Conservation (phyloP, 2,113 vertebrate genomes). For the Trinectes maculatus region DNA sequence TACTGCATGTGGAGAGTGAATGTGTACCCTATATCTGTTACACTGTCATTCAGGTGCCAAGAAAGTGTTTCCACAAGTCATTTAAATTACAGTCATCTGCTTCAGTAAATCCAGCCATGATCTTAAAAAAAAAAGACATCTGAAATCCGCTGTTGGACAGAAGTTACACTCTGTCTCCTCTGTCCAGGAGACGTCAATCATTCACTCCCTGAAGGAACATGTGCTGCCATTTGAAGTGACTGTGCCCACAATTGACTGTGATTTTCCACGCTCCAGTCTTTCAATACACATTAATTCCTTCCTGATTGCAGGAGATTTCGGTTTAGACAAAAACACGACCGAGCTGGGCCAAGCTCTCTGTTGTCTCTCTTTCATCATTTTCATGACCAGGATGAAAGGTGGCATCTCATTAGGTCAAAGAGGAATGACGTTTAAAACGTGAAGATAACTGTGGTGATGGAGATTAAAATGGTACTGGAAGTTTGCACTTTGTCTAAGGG, state of each 20-base stretch:
- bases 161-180: slow-evolving; percentile 52
- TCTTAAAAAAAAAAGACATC: slow-evolving; percentile 24
- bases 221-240: slow-evolving; percentile 66
- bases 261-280: slow-evolving; percentile 43
- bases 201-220: slow-evolving; percentile 60
- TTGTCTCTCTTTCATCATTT: slow-evolving; percentile 39
- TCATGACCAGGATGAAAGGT: slow-evolving; percentile 35
- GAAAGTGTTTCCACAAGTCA: slow-evolving; percentile 33
- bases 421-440: slow-evolving; percentile 17
- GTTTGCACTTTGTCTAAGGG: slow-evolving; percentile 29
- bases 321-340: slow-evolving; percentile 35
- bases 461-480: slow-evolving; percentile 5
- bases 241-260: slow-evolving; percentile 58
- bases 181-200: slow-evolving; percentile 75
- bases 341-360: slow-evolving; percentile 17
- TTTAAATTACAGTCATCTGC: slow-evolving; percentile 44
- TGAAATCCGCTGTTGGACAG: slow-evolving; percentile 37
- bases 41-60: slow-evolving; percentile 22
- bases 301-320: slow-evolving; percentile 30
- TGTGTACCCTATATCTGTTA: slow-evolving; percentile 29
- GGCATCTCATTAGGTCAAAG: slow-evolving; percentile 25
- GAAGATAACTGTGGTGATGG: slow-evolving; percentile 8
- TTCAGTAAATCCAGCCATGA: slow-evolving; percentile 39
- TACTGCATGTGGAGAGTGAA: neutral
- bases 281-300: slow-evolving; percentile 68